Evolutionary conservation across 1,140 invertebrate genomes (phyloP), one percentile per base, ranked within the genome.

Genomic region (Saccostrea echinata): DNA sequence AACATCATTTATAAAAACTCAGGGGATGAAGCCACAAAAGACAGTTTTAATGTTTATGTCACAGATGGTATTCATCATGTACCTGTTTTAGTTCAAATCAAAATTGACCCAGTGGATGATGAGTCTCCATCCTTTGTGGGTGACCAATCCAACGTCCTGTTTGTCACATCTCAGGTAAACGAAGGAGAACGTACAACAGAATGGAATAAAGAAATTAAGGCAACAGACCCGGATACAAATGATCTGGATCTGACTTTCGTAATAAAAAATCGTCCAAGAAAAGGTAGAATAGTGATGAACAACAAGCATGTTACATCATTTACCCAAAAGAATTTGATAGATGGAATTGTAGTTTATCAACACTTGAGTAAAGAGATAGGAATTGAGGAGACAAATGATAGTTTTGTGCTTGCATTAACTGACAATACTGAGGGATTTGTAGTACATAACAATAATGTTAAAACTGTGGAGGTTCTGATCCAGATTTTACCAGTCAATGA

Each of bases 11-110:
- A 95, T 90, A 87, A 89, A 12, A 94, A 95, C 86, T 84, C 81
- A 51, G 94, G 93, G 53, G 92, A 91, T 18, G 93, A 95, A 84
- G 85, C 88, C 18, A 89, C 91, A 4, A 88, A 90, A n/a, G 95
- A 95, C 86, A 90, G 85, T 6, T 93, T 95, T 80, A 87, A 85
- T 24, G 53, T 95, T 9, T 93, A 95, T 87, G 93, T 95, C 0
- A 93, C 95, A 33, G 95, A 95, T 92, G 94, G 95, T 1, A 89
- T 93, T 43, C 95, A 95, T 88, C 91, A 91, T 85, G 93, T 95
- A 30, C 94, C 94, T 11, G 89, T 92, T 12, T 92, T 88, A 8
- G 88, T 95, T 43, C 92, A 92, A 43, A 91, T 95, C 8, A 90
- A 86, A 0, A 90, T 94, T 21, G 90, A 91, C 51, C 90, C 91